Evolutionary conservation across 2,113 vertebrate genomes (phyloP), one percentile per base, ranked within the genome.

Genomic region (Triplophysa dalaica): DNA sequence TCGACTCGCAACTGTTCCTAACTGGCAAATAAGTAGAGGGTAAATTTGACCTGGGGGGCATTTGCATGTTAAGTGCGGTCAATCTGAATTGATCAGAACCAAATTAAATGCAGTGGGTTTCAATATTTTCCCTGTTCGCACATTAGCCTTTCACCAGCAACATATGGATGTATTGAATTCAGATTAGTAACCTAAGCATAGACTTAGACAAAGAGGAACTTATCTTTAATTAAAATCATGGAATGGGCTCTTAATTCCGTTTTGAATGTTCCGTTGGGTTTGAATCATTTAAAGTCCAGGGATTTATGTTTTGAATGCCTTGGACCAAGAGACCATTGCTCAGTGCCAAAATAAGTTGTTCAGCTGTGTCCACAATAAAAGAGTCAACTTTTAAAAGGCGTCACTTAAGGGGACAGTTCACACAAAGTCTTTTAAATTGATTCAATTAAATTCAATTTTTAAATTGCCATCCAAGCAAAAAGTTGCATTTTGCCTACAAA

Each of bases 191-290:
- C 92, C 93, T 90, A 91, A 94, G 92, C 93, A 91, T 90, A 93
- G 94, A 93, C 89, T 87, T 93, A 91, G 89, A 88, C 89, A 83
- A 84, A 88, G 89, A 93, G 94, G 94, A 94, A 97, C 95, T 97
- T 98, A 98, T 98, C 97, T 97, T 96, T 99, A 98, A 99, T 99
- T 99, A 98, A 96, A 99, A 98, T 97, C 95, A 96, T 94, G 94
- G 93, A 90, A 90, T 89, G 91, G 90, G 93, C 90, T 87, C 88
- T 85, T 70, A 90, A 89, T 86, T 85, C 90, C 92, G 48, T 82
- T 83, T 77, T 72, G 75, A 80, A 41, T 17, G 67, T 56, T 64
- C 60, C 75, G 68, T 62, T 79, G 76, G 64, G 70, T 82, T 75
- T 54, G 73, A 76, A 82, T 70, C 73, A 43, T 67, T 63, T 62